Percentiles rank a stretch among this genome's conserved stretches.
Evolutionary conservation across 2,797 vertebrate genomes (phyloP).

Genomic region (Carcharodon carcharias): DNA sequence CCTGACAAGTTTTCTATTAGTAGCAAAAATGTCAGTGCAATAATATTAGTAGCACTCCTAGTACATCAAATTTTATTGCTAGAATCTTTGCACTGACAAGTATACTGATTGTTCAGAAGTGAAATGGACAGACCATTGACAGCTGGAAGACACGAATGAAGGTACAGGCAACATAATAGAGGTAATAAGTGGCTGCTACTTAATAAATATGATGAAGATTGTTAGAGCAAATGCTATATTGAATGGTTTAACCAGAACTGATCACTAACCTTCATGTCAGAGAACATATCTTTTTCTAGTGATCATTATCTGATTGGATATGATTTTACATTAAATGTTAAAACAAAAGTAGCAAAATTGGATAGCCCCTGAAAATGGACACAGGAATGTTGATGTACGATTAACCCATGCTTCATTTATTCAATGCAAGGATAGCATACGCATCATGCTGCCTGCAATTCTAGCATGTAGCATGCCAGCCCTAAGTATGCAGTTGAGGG

Average conservation of each 20-base stretch:
- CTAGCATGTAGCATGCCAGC: not conserved
- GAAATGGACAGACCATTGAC: slow-evolving; percentile 2
- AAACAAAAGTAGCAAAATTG: not conserved
- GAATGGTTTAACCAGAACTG: not conserved
- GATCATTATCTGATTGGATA: not conserved
- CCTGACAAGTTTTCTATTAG: slow-evolving; percentile 13
- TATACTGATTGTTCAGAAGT: slow-evolving; percentile 7
- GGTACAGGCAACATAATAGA: not conserved
- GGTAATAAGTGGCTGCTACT: not conserved
- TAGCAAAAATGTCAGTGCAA: slow-evolving; percentile 5
- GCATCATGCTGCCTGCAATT: not conserved
- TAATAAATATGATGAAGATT: slow-evolving; percentile 9
- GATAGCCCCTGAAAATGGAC: not conserved
- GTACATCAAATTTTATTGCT: slow-evolving; percentile 1
- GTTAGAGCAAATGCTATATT: not conserved
- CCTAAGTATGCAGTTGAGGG: not conserved
- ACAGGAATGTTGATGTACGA: not conserved
- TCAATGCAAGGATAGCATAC: not conserved
- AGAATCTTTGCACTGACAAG: not conserved
- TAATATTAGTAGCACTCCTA: slow-evolving; percentile 11
- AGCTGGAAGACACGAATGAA: not conserved
- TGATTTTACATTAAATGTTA: not conserved
- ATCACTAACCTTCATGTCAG: not conserved
- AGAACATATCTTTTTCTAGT: not conserved
- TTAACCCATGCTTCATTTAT: not conserved